A percentile compares a stretch with the other conserved stretches of the same genome.
phyloP scores from a whole-genome alignment of 2,797 vertebrate genomes.

The Coilia nasus region DNA sequence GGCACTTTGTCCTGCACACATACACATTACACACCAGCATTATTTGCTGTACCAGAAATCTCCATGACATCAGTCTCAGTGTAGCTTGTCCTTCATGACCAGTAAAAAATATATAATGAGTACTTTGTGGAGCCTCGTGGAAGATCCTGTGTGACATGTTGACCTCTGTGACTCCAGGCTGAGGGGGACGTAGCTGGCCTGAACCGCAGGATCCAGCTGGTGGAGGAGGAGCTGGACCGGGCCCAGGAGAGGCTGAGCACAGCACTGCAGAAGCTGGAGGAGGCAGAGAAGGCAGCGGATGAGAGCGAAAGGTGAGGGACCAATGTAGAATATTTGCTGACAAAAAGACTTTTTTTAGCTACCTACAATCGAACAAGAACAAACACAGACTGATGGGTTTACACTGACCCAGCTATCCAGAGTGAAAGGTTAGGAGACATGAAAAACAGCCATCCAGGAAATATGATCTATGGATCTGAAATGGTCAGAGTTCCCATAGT shows the following conservation, averaged over 20 bases:
- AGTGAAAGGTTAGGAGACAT: too few relatives aligned
- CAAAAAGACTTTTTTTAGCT: too few relatives aligned
- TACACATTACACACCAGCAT: neutral
- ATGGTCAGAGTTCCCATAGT: too few relatives aligned
- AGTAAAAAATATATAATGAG: neutral
- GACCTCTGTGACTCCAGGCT: conserved; percentile 75
- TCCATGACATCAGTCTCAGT: neutral
- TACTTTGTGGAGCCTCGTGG: neutral
- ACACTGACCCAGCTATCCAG: too few relatives aligned
- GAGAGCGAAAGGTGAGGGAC: conserved; percentile 92
- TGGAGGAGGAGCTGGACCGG: conserved; percentile 97
- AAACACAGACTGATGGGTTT: too few relatives aligned
- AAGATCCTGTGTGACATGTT: neutral
- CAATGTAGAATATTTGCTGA: neutral
- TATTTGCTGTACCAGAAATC: neutral
- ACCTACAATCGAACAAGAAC: too few relatives aligned
- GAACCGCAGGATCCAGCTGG: conserved; percentile 96
- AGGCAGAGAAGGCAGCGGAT: conserved; percentile 96
- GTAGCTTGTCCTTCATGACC: neutral
- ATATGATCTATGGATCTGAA: too few relatives aligned
- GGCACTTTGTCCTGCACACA: neutral
- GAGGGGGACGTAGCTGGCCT: conserved; percentile 95
- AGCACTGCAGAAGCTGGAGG: conserved; percentile 95
- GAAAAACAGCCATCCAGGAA: too few relatives aligned
- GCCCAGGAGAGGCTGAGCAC: conserved; percentile 94